phyloP scores from a whole-genome alignment of 2,113 vertebrate genomes.

The Sander vitreus region DNA sequence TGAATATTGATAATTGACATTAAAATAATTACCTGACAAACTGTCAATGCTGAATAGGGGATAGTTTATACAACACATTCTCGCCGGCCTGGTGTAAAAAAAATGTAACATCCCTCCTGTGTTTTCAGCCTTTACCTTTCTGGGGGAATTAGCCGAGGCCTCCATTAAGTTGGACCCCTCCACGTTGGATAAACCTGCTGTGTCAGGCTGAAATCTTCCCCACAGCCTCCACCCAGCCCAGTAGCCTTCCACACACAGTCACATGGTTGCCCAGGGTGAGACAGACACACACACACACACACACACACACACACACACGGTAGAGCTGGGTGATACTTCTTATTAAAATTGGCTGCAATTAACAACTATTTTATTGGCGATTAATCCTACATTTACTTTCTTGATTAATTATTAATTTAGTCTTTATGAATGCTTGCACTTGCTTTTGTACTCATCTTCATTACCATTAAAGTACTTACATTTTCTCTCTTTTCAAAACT shows the following conservation, averaged over 20 bases:
- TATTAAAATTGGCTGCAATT: background rate
- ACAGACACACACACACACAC: constrained; percentile 61
- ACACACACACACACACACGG: constrained; percentile 69
- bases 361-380: background rate
- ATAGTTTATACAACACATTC: background rate
- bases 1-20: background rate
- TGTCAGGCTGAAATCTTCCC: constrained; percentile 88
- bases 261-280: constrained; percentile 48
- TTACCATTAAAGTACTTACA: background rate
- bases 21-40: background rate
- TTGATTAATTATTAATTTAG: background rate
- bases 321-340: constrained; percentile 34
- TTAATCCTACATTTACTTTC: background rate
- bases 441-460: background rate
- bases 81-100: background rate
- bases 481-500: background rate
- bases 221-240: constrained; percentile 86
- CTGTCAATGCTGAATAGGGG: background rate
- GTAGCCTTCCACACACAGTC: constrained; percentile 85
- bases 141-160: constrained; percentile 85
- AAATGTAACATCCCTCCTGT: background rate
- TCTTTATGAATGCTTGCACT: background rate
- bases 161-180: constrained; percentile 93
- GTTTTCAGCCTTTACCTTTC: constrained; percentile 88
- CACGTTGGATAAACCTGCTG: constrained; percentile 89